These are phyloP conservation scores for Lagorchestes hirsutus DNA, from an alignment of 2,797 vertebrate genomes.

Conservation along the genomic window DNA sequence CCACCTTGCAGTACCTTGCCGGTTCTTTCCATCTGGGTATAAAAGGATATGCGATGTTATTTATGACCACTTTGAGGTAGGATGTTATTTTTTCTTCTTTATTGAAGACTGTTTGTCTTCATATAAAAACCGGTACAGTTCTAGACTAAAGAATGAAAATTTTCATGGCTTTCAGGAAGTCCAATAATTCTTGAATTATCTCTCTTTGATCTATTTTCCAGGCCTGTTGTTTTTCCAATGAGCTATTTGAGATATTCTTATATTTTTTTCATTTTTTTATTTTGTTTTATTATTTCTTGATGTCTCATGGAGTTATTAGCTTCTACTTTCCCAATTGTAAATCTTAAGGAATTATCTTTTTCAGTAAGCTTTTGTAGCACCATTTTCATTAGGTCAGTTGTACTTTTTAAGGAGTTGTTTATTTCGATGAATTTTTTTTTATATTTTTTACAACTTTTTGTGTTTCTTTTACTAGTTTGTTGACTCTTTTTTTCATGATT, in stretches of 20 bases:
- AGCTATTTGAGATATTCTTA: neutral
- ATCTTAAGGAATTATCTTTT: neutral
- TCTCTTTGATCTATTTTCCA: neutral
- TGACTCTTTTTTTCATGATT: neutral
- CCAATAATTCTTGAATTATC: neutral
- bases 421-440: neutral
- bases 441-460: neutral
- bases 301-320: neutral
- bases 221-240: neutral
- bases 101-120: neutral
- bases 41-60: neutral
- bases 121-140: neutral
- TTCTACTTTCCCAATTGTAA: neutral
- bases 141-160: neutral
- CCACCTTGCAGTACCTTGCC: neutral
- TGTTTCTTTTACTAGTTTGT: neutral
- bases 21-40: neutral
- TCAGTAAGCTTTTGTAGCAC: neutral
- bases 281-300: neutral
- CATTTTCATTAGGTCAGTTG: neutral
- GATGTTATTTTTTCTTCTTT: neutral
- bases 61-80: neutral
- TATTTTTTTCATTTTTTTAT: neutral
- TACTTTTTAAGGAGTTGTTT: no score
- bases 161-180: neutral